Evolutionary conservation across 92 coral and sea anemone species (phyloP).

Genomic region (Parazoanthus swiftii): DNA sequence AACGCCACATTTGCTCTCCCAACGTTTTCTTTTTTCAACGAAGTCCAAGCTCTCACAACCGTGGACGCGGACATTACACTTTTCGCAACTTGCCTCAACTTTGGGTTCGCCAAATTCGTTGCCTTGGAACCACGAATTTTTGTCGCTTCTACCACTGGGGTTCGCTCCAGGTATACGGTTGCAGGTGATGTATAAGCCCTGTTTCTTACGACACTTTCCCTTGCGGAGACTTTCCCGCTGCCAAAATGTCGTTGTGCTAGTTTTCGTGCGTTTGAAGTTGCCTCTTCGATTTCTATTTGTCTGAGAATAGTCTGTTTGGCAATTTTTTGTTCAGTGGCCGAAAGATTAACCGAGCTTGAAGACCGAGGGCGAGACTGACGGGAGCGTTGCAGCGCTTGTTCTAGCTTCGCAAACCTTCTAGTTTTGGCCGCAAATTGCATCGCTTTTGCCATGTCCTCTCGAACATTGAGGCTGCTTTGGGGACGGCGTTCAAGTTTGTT

Average conservation of each 20-base stretch:
- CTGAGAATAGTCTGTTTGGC: conserved; percentile 17
- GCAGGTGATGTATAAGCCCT: background rate
- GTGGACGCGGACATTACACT: background rate
- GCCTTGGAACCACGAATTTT: background rate
- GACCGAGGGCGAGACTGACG: background rate
- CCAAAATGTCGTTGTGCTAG: conserved; percentile 8
- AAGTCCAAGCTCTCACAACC: background rate
- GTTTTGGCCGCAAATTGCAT: background rate
- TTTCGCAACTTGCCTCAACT: background rate
- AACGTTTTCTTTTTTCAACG: background rate
- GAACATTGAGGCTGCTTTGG: background rate
- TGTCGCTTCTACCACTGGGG: background rate
- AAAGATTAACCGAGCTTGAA: background rate
- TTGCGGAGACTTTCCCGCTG: background rate
- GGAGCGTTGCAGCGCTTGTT: conserved; percentile 12
- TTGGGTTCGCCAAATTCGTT: background rate
- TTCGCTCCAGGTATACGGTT: background rate
- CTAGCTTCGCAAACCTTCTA: background rate
- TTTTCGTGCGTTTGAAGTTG: conserved; percentile 8
- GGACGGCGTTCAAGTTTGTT: background rate
- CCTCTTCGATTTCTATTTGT: conserved; percentile 10
- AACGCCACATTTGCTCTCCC: background rate
- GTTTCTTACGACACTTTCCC: background rate
- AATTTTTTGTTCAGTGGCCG: background rate
- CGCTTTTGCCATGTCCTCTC: background rate